These are phyloP conservation scores for Caretta caretta DNA, from an alignment of 2,113 vertebrate genomes.

Conservation along the genomic window DNA sequence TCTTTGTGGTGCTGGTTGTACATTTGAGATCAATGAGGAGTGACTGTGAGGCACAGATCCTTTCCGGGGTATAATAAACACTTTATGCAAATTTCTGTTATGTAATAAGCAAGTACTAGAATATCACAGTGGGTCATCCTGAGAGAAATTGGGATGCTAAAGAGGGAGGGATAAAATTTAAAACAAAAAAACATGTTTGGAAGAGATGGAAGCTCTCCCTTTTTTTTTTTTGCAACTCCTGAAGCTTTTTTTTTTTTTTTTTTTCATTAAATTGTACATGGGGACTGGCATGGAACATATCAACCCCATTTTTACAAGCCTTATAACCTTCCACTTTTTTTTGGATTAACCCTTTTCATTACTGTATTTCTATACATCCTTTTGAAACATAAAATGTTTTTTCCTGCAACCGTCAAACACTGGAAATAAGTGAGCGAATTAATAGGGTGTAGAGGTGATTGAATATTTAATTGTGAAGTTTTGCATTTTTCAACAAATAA, in stretches of 20 bases:
- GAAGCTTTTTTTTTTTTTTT: fast-evolving
- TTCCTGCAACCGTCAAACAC: fast-evolving
- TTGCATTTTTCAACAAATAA: background rate
- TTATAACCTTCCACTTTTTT: background rate
- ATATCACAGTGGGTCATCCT: background rate
- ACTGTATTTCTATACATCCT: background rate
- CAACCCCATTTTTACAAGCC: fast-evolving
- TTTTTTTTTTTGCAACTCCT: background rate
- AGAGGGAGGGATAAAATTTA: background rate
- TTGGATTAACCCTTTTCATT: background rate
- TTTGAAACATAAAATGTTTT: background rate
- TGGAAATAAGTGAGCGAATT: background rate
- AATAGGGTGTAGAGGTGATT: background rate
- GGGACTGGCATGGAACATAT: fast-evolving
- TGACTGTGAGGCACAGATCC: fast-evolving
- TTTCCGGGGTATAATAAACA: fast-evolving
- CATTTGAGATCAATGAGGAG: fast-evolving
- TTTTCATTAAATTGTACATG: background rate
- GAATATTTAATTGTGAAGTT: background rate
- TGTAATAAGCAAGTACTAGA: fast-evolving
- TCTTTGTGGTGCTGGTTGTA: fast-evolving
- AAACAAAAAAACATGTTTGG: background rate
- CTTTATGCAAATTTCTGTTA: fast-evolving
- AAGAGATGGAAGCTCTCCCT: background rate
- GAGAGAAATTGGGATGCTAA: background rate